phyloP scores from a whole-genome alignment of 2,888 invertebrate genomes.

The Agriotes lineatus region DNA sequence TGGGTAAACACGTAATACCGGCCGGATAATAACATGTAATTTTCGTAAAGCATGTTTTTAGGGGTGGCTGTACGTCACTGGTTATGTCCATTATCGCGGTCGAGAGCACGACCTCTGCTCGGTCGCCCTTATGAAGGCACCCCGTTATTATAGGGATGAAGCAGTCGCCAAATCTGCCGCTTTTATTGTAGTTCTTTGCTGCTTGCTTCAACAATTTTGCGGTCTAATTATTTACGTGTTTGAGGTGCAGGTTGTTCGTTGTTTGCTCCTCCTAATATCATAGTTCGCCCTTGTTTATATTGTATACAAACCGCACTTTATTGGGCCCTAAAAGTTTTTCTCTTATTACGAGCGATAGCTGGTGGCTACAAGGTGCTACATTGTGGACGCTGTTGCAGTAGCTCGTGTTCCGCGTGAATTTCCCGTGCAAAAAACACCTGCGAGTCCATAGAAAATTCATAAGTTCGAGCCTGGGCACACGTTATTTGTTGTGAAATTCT shows the following conservation, averaged over 20 bases:
- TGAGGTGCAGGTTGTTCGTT: slow-evolving; percentile 7
- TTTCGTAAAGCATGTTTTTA: background rate
- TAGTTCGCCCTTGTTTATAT: slow-evolving; percentile 12
- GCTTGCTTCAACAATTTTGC: slow-evolving; percentile 23
- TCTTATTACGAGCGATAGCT: background rate
- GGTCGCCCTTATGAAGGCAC: slow-evolving; percentile 19
- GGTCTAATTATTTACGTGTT: slow-evolving; percentile 32
- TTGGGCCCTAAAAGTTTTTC: slow-evolving; percentile 1
- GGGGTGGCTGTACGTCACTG: slow-evolving; percentile 18
- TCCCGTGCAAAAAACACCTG: background rate
- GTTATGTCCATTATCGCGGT: slow-evolving; percentile 36
- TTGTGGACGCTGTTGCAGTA: no score
- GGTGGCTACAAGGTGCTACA: background rate
- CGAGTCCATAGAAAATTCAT: slow-evolving; percentile 10
- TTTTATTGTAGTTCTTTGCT: slow-evolving; percentile 27
- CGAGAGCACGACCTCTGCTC: slow-evolving; percentile 29
- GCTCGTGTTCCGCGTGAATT: background rate
- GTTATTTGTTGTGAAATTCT: slow-evolving; percentile 26
- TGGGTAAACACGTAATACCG: no score
- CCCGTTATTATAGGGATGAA: slow-evolving; percentile 29
- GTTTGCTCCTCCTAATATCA: slow-evolving; percentile 12
- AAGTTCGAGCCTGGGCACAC: background rate
- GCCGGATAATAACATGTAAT: no score
- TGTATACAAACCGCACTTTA: slow-evolving; percentile 14
- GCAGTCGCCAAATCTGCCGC: slow-evolving; percentile 24